Base-by-base conservation (phyloP, 2,797 vertebrate genomes). In the Enteromius thamalakanensis region DNA sequence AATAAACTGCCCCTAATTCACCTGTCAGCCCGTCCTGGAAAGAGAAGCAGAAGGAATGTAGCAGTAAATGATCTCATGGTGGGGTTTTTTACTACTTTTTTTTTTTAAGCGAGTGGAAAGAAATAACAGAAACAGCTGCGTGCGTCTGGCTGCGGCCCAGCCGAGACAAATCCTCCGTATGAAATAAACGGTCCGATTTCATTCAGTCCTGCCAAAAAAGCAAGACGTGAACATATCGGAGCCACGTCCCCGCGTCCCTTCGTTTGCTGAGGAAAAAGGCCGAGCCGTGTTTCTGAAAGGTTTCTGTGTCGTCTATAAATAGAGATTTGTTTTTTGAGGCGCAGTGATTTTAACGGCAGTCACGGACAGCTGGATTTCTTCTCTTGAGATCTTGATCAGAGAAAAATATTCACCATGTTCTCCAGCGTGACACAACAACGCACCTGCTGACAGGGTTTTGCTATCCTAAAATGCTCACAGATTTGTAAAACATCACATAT, bases 41-140 rank as follows among this genome's bases (percentile, higher is more conserved):
- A 45, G 32, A 69, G 67, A 47, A 58, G 42, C 60, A 26, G 40
- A 32, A 53, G 32, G 85, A 85, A 74, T 71, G 82, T 19, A 74
- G 84, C 74, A 68, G 75, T 76, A 69, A 71, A 84, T 88, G 84
- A 89, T 85, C 85, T 89, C 75, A 83, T 82, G 67, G 23, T 83
- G 82, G 0, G 23, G 5, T 84, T 86, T 87, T 62, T 19, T 7
- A 6, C 42, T 12, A 11, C 42, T 45, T 11, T 81, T 17, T 67
- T 72, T 69, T 68, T 51, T 23, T 47, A 45, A 80, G 58, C 9
- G 77, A 64, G 68, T 80, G 55, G 5, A 34, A 76, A 71, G 68
- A 68, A 82, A 37, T 76, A 72, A 80, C 71, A 62, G 26, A 76
- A 68, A 64, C 78, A 74, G 55, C 62, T 77, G 81, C 68, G 74